Evolutionary conservation across 2,888 invertebrate genomes (phyloP).

Genomic region (Zygothrica quintamaculata): DNA sequence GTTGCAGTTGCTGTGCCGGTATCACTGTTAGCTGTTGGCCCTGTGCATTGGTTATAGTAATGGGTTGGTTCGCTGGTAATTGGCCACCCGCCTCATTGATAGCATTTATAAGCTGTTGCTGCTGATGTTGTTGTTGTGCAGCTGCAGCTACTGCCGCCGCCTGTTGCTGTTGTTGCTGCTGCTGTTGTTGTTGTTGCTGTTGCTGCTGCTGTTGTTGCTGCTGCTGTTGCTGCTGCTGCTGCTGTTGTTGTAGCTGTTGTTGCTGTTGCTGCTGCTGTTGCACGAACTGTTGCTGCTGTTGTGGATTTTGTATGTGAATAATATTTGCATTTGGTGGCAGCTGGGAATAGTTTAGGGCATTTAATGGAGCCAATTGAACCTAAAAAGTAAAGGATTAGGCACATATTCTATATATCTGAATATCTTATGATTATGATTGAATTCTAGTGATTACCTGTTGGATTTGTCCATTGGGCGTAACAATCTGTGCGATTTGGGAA

Average conservation of each 20-base stretch:
- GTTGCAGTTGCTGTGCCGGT: slow-evolving; percentile 88
- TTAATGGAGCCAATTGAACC: slow-evolving; percentile 91
- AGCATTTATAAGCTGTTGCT: slow-evolving; percentile 80
- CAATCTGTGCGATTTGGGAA: slow-evolving; percentile 92
- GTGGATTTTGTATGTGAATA: slow-evolving; percentile 82
- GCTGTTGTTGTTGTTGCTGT: slow-evolving; percentile 67
- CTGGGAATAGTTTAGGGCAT: slow-evolving; percentile 83
- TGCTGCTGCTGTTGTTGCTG: slow-evolving; percentile 61
- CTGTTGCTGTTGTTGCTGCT: slow-evolving; percentile 69
- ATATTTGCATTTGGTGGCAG: slow-evolving; percentile 83
- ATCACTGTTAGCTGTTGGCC: slow-evolving; percentile 94
- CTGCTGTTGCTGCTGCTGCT: slow-evolving; percentile 50
- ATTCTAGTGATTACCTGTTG: slow-evolving; percentile 89
- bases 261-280: slow-evolving; percentile 53
- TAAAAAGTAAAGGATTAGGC: slow-evolving; percentile 84
- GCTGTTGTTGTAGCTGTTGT: slow-evolving; percentile 64
- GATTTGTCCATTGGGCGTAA: slow-evolving; percentile 95
- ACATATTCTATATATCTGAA: neutral
- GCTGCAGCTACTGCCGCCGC: slow-evolving; percentile 57
- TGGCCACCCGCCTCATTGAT: slow-evolving; percentile 83
- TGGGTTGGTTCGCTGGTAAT: slow-evolving; percentile 85
- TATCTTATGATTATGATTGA: neutral
- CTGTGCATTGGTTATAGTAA: slow-evolving; percentile 90
- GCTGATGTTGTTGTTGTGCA: slow-evolving; percentile 71
- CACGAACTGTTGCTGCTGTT: slow-evolving; percentile 63